Percentiles rank a stretch among this genome's conserved stretches.
Evolutionary conservation across 2,888 invertebrate genomes (phyloP).

Genomic region (Encarsia formosa): DNA sequence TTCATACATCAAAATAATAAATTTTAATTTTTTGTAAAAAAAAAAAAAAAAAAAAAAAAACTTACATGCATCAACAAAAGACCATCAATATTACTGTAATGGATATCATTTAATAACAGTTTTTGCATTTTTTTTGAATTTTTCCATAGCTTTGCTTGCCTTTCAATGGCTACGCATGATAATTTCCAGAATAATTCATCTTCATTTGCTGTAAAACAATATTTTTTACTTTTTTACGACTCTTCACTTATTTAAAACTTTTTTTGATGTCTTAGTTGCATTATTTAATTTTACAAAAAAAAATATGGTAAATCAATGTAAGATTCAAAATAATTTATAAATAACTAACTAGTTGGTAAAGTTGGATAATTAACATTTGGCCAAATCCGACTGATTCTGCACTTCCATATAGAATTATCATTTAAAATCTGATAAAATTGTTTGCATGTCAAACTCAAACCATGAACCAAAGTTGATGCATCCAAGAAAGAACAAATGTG

Average conservation of each 20-base stretch:
- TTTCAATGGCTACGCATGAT: slow-evolving; percentile 61
- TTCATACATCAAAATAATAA: not conserved
- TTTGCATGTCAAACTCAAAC: slow-evolving; percentile 57
- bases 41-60: slow-evolving; percentile 26
- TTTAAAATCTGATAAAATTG: slow-evolving; percentile 57
- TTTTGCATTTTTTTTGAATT: slow-evolving; percentile 51
- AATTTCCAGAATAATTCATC: slow-evolving; percentile 56
- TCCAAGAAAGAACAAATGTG: slow-evolving; percentile 61
- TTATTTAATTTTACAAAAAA: no score
- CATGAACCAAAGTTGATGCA: slow-evolving; percentile 55
- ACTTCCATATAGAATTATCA: slow-evolving; percentile 59
- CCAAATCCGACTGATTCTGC: slow-evolving; percentile 42
- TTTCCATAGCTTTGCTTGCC: slow-evolving; percentile 57
- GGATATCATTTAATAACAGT: slow-evolving; percentile 55
- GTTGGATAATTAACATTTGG: slow-evolving; percentile 41
- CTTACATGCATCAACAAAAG: slow-evolving; percentile 58
- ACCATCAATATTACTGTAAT: slow-evolving; percentile 60
- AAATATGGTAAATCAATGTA: no score
- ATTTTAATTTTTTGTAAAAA: not conserved
- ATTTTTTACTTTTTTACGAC: not conserved
- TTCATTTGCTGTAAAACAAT: slow-evolving; percentile 44
- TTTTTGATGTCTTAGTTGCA: no score
- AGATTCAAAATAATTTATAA: no score
- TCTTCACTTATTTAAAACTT: not conserved
- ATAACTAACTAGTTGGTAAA: slow-evolving; percentile 43